A percentile compares a stretch with the other conserved stretches of the same genome.
Conservation (phyloP, 2,888 invertebrate genomes). For the Druceiella hillmani region DNA sequence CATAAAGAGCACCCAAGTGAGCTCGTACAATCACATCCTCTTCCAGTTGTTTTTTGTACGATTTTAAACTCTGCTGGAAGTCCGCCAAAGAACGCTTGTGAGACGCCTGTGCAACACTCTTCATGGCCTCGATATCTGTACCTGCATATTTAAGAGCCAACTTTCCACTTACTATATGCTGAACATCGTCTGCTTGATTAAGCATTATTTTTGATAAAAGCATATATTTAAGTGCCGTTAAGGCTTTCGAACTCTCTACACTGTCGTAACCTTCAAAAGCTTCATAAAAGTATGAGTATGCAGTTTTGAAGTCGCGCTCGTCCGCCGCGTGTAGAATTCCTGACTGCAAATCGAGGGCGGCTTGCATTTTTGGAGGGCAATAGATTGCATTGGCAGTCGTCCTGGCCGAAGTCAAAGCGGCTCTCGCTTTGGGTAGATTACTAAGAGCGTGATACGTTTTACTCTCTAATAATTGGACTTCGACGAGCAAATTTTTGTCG, state of each 20-base stretch:
- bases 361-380: slow-evolving; percentile 98
- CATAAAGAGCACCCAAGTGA: slow-evolving; percentile 94
- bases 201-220: slow-evolving; percentile 97
- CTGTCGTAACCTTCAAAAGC: slow-evolving; percentile 99
- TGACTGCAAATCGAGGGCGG: slow-evolving; percentile 93
- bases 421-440: slow-evolving; percentile 94
- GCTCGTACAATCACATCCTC: slow-evolving; percentile 96
- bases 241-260: slow-evolving; percentile 84
- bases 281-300: slow-evolving; percentile 99
- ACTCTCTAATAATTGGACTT: slow-evolving; percentile 96
- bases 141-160: slow-evolving; percentile 95
- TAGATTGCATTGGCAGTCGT: slow-evolving; percentile 99
- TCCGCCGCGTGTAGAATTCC: slow-evolving; percentile 99
- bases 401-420: slow-evolving; percentile 94
- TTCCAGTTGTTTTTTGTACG: slow-evolving; percentile 83
- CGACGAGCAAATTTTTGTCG: slow-evolving; percentile 97
- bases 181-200: slow-evolving; percentile 93
- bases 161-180: slow-evolving; percentile 93
- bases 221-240: slow-evolving; percentile 99
- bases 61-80: slow-evolving; percentile 85
- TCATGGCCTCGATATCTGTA: slow-evolving; percentile 96
- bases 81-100: slow-evolving; percentile 95
- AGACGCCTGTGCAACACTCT: slow-evolving; percentile 92
- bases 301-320: slow-evolving; percentile 99
- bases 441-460: slow-evolving; percentile 97